A percentile compares a stretch with the other conserved stretches of the same genome.
Evolutionary conservation across 2,888 invertebrate genomes (phyloP).

Genomic region (Volucella inanis): DNA sequence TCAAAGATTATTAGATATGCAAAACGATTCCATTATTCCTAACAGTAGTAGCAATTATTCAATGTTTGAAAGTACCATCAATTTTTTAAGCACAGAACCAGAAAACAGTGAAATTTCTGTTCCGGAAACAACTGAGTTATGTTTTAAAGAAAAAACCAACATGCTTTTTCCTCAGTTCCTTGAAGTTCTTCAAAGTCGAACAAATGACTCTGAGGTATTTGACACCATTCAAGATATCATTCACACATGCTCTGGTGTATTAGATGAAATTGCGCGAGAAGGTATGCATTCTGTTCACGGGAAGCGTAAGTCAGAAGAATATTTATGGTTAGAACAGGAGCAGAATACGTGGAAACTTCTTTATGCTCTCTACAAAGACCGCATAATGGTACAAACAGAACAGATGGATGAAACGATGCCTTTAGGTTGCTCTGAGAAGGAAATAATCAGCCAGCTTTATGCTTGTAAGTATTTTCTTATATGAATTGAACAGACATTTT

Average conservation of each 20-base stretch:
- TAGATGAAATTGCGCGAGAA: constrained; percentile 79
- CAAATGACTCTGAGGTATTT: constrained; percentile 78
- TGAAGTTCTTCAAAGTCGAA: constrained; percentile 81
- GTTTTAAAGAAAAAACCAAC: constrained; percentile 78
- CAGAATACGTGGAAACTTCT: constrained; percentile 94
- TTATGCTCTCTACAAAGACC: constrained; percentile 91
- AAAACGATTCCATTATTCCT: constrained; percentile 28
- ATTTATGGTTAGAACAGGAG: constrained; percentile 89
- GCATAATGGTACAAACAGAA: constrained; percentile 84
- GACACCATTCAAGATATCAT: constrained; percentile 80
- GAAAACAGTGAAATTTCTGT: constrained; percentile 59
- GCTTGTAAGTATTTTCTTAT: constrained; percentile 79
- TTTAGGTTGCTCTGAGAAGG: constrained; percentile 84
- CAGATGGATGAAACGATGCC: constrained; percentile 81
- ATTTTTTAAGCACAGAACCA: constrained; percentile 61
- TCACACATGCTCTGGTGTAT: constrained; percentile 78
- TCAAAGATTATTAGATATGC: constrained; percentile 76
- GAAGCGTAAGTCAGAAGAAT: constrained; percentile 62
- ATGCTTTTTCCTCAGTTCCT: constrained; percentile 81
- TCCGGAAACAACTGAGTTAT: constrained; percentile 38
- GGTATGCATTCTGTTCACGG: constrained; percentile 50
- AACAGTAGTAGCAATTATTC: constrained; percentile 58
- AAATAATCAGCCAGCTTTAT: constrained; percentile 83
- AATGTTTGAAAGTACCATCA: constrained; percentile 56
- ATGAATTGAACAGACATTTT: too few species aligned